Evolutionary conservation across 2,888 invertebrate genomes (phyloP).

Genomic region (Apotomis betuletana): DNA sequence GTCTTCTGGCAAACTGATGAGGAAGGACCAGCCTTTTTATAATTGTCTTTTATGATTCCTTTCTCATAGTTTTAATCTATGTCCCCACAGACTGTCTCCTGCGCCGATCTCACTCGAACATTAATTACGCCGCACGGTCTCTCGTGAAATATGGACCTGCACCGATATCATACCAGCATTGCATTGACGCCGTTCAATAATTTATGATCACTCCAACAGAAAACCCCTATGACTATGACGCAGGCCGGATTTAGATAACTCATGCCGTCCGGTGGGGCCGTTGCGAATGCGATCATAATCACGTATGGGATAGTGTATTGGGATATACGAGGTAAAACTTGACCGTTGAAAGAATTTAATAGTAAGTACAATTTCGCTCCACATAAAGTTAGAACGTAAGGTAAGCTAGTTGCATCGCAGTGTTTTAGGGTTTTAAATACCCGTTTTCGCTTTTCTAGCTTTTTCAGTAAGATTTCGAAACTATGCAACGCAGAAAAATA

Average conservation of each 20-base stretch:
- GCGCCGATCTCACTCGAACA: constrained; percentile 60
- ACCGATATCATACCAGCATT: constrained; percentile 62
- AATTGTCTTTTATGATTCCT: too few species aligned
- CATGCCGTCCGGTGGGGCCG: constrained; percentile 12
- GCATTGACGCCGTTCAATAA: constrained; percentile 70
- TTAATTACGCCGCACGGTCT: constrained; percentile 65
- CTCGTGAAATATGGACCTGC: constrained; percentile 76
- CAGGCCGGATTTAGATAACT: constrained; percentile 46
- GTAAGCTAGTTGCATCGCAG: too few species aligned
- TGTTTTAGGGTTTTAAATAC: too few species aligned
- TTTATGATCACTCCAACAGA: constrained; percentile 60
- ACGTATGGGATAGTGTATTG: neutral
- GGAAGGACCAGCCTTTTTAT: too few species aligned
- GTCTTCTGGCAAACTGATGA: too few species aligned
- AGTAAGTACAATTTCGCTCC: too few species aligned
- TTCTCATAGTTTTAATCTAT: neutral
- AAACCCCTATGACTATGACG: constrained; percentile 49
- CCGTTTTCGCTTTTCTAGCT: too few species aligned
- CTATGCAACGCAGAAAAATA: too few species aligned
- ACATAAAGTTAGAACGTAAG: too few species aligned
- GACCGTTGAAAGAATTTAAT: too few species aligned
- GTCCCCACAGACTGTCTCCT: constrained; percentile 46
- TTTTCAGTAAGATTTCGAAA: too few species aligned
- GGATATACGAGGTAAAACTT: too few species aligned
- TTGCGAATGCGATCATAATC: constrained; percentile 3